phyloP scores from a whole-genome alignment of 2,113 vertebrate genomes.

The Raphicerus campestris region DNA sequence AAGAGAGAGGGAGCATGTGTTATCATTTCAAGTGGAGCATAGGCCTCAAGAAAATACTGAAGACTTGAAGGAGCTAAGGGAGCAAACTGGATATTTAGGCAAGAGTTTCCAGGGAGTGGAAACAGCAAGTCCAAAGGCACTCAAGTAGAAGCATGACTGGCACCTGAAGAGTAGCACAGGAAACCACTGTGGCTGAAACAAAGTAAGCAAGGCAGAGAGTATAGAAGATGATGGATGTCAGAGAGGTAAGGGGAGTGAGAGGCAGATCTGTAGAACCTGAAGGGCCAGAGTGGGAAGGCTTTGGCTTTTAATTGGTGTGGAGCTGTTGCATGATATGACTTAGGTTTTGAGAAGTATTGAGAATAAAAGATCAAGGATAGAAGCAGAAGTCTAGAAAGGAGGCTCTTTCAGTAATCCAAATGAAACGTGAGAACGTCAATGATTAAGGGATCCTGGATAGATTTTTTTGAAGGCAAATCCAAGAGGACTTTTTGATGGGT shows the following conservation, averaged over 20 bases:
- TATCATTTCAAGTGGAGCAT: not conserved
- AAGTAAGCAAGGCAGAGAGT: not conserved
- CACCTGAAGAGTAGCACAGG: not conserved
- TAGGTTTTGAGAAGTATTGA: not conserved
- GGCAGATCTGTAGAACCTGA: not conserved
- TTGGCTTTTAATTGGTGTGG: not conserved
- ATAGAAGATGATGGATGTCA: not conserved
- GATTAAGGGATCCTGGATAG: not conserved
- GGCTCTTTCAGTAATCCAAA: not conserved
- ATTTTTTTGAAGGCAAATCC: not conserved
- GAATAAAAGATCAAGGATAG: not conserved
- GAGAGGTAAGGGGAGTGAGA: not conserved
- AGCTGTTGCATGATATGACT: not conserved
- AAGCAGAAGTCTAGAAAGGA: not conserved
- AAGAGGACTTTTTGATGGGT: not conserved
- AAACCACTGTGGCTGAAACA: not conserved
- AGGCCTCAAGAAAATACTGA: not conserved
- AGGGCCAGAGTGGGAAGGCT: not conserved
- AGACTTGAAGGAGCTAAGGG: not conserved
- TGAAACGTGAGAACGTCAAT: not conserved
- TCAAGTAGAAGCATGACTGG: not conserved
- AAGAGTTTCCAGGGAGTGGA: not conserved
- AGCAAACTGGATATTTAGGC: not conserved
- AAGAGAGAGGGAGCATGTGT: not conserved
- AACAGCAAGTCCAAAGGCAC: not conserved